Percentiles rank a stretch among this genome's conserved stretches.
These are phyloP conservation scores for Mythimna albipuncta DNA, from an alignment of 2,888 invertebrate genomes.

Conservation along the genomic window DNA sequence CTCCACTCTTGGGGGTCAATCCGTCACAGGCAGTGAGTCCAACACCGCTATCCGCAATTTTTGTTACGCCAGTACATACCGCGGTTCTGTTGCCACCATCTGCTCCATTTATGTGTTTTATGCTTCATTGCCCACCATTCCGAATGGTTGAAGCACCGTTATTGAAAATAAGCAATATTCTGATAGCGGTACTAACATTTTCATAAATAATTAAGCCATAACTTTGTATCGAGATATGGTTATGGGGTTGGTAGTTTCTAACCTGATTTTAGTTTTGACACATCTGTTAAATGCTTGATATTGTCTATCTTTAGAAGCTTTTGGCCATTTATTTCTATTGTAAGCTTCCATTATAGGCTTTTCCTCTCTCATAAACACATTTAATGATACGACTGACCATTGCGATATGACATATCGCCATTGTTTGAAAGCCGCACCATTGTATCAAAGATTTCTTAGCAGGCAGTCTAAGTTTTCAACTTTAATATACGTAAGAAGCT, in stretches of 20 bases:
- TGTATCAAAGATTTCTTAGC: not conserved
- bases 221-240: slow-evolving; percentile 16
- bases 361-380: not conserved
- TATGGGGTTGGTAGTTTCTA: slow-evolving; percentile 19
- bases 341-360: not conserved
- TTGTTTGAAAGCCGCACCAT: not conserved
- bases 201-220: slow-evolving; percentile 41
- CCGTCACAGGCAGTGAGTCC: slow-evolving; percentile 78
- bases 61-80: slow-evolving; percentile 68
- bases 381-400: not conserved
- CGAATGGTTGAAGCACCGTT: slow-evolving; percentile 50
- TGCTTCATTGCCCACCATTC: slow-evolving; percentile 58
- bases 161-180: slow-evolving; percentile 39
- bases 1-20: slow-evolving; percentile 64
- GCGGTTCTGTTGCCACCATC: slow-evolving; percentile 63
- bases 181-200: slow-evolving; percentile 28
- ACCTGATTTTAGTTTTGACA: not conserved
- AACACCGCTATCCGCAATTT: slow-evolving; percentile 76
- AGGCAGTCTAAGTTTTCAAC: too few species aligned
- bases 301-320: not conserved
- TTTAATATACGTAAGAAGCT: not conserved
- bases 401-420: not conserved
- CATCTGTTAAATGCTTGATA: slow-evolving; percentile 13
- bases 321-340: slow-evolving; percentile 3
- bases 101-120: slow-evolving; percentile 65